phyloP scores from a whole-genome alignment of 2,888 invertebrate genomes.

The Metellina segmentata region DNA sequence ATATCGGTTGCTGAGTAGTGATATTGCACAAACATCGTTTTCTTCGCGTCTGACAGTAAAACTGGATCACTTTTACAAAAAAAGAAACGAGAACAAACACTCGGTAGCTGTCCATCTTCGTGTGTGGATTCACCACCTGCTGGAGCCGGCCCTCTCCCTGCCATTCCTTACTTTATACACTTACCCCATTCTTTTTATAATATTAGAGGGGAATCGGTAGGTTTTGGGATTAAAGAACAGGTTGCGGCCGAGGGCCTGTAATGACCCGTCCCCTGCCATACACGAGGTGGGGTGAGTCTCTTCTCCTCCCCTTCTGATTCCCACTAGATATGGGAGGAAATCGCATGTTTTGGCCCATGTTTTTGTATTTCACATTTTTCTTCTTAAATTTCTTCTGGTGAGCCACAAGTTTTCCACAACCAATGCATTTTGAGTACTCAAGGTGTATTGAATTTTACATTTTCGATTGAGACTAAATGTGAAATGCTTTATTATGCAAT shows the following conservation, averaged over 20 bases:
- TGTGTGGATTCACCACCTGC: constrained; percentile 30
- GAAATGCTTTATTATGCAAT: too few relatives aligned
- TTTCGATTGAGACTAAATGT: too few relatives aligned
- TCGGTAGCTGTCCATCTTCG: neutral
- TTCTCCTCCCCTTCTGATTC: neutral
- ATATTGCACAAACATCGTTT: too few relatives aligned
- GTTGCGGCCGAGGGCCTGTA: constrained; percentile 45
- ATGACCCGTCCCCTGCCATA: constrained; percentile 55
- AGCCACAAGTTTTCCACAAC: neutral
- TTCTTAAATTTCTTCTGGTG: neutral
- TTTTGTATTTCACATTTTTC: neutral
- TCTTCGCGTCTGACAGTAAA: neutral
- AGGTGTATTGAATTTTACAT: too few relatives aligned
- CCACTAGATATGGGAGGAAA: constrained; percentile 2
- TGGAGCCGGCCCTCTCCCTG: neutral
- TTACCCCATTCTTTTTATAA: constrained; percentile 47
- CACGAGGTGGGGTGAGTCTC: neutral
- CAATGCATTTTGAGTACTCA: neutral
- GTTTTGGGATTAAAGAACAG: constrained; percentile 58
- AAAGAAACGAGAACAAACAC: neutral
- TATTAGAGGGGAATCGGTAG: constrained; percentile 30
- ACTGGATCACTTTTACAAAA: neutral
- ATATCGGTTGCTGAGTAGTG: too few relatives aligned
- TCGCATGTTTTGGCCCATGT: constrained; percentile 38
- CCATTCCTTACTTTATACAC: constrained; percentile 24